Conservation (phyloP, 2,888 invertebrate species). For the Cephus sareptanus region DNA sequence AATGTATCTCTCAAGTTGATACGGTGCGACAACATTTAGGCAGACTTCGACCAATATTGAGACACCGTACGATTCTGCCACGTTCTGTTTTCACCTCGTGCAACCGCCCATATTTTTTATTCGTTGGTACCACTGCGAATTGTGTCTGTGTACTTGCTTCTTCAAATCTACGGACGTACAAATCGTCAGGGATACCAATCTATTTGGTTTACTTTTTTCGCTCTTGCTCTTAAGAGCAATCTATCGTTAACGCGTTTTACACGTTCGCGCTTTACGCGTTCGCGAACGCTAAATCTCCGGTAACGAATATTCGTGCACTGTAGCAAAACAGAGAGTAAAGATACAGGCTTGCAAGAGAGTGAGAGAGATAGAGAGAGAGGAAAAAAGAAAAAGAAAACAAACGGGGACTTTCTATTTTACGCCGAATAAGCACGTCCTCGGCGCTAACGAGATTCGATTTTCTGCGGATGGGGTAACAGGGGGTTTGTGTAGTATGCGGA, state of each 20-base stretch:
- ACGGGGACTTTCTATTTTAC: not conserved
- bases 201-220: not conserved
- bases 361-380: not conserved
- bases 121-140: not conserved
- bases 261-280: not conserved
- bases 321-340: not conserved
- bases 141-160: not conserved
- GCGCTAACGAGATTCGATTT: not conserved
- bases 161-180: not conserved
- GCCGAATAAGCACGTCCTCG: not conserved
- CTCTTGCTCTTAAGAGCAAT: not conserved
- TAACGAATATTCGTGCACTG: not conserved
- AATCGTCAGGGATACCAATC: not conserved
- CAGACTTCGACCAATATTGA: constrained; percentile 19
- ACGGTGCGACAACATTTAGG: constrained; percentile 43
- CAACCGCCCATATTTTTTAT: not conserved
- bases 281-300: not conserved
- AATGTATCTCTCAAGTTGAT: constrained; percentile 40
- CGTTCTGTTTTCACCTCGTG: not conserved
- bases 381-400: not conserved
- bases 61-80: not conserved
- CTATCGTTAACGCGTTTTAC: not conserved
- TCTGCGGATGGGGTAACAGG: not conserved
- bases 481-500: not conserved
- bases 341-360: not conserved